Percentiles rank a stretch among this genome's conserved stretches.
These are phyloP conservation scores for Syngnathus rostellatus DNA, from an alignment of 2,797 vertebrate genomes.

Conservation along the genomic window DNA sequence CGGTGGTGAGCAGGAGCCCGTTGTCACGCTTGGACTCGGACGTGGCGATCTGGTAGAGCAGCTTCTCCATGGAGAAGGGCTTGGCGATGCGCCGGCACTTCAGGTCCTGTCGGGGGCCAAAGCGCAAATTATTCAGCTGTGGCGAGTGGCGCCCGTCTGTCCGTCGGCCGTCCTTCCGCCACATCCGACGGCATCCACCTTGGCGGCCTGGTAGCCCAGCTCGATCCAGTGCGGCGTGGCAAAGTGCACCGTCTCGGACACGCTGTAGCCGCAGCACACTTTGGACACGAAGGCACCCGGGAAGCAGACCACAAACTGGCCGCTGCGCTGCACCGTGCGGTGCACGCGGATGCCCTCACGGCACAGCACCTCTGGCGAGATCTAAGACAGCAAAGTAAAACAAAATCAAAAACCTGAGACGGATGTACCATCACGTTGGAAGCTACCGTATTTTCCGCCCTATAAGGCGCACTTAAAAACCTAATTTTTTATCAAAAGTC, in stretches of 20 bases:
- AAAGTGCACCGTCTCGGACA: constrained; percentile 98
- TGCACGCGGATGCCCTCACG: constrained; percentile 95
- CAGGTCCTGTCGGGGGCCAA: constrained; percentile 75
- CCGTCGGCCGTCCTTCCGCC: no score
- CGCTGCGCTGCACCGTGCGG: constrained; percentile 92
- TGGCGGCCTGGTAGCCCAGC: constrained; percentile 93
- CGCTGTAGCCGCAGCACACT: constrained; percentile 97
- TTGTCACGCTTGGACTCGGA: constrained; percentile 96
- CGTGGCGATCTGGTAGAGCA: constrained; percentile 96
- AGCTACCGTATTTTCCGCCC: no score
- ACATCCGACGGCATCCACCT: constrained; percentile 63
- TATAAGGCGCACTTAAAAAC: no score
- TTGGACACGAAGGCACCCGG: constrained; percentile 97
- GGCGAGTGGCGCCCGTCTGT: no score
- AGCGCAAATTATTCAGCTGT: constrained; percentile 13
- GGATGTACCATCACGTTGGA: no score
- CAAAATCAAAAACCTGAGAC: no score
- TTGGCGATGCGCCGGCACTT: constrained; percentile 93
- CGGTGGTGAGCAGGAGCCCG: constrained; percentile 84
- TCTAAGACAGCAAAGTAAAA: constrained; percentile 55
- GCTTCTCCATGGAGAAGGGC: constrained; percentile 98
- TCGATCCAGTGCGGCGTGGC: constrained; percentile 98
- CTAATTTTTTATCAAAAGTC: no score
- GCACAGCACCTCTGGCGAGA: constrained; percentile 95
- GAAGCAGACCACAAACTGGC: constrained; percentile 97